Percentiles rank a stretch among this genome's conserved stretches.
Evolutionary conservation across 2,113 vertebrate genomes (phyloP).

Genomic region (Archilochus colubris): DNA sequence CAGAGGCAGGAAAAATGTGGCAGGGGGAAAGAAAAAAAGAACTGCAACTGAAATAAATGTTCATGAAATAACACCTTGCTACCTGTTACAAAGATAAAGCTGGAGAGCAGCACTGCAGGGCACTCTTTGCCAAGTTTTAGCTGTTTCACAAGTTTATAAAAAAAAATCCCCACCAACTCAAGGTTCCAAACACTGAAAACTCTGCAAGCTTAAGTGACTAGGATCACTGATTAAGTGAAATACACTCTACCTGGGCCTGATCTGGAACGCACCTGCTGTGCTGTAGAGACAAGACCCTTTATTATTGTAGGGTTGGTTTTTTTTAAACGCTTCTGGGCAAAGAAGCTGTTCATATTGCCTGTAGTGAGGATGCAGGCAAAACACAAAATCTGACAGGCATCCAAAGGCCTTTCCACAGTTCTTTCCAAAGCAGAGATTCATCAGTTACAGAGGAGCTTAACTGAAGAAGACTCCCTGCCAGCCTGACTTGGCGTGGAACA

Average conservation of each 20-base stretch:
- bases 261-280: neutral
- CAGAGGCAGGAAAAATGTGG: neutral
- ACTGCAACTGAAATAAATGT: neutral
- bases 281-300: neutral
- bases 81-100: neutral
- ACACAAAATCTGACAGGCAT: neutral
- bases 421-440: neutral
- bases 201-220: neutral
- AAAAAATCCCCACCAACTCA: neutral
- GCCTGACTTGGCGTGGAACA: rapidly evolving
- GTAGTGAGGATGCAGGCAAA: neutral
- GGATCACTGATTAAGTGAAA: neutral
- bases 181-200: neutral
- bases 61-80: neutral
- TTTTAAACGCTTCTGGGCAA: neutral
- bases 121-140: neutral
- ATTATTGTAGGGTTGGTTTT: neutral
- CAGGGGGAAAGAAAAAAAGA: neutral
- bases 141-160: neutral
- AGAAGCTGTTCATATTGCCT: neutral
- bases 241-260: neutral
- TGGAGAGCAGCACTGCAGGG: neutral
- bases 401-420: neutral
- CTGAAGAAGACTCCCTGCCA: neutral
- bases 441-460: neutral